Evolutionary conservation across 2,888 invertebrate species (phyloP).

Genomic region (Anorthoa munda): DNA sequence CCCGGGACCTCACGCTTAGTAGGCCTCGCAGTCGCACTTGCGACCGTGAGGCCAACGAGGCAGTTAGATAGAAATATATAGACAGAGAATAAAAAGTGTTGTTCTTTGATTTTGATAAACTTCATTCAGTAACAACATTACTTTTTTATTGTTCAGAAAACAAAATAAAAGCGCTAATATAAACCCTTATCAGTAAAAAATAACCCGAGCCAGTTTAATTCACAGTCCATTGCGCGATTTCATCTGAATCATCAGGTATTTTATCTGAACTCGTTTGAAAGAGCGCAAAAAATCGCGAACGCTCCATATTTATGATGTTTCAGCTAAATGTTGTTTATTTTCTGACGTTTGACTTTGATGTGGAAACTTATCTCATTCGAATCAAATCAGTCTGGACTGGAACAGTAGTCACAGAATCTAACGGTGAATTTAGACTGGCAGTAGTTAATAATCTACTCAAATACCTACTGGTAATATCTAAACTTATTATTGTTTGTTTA

Average conservation of each 20-base stretch:
- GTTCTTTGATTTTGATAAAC: too few relatives aligned
- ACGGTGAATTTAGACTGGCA: constrained; percentile 2
- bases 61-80: too few relatives aligned
- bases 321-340: constrained; percentile 52
- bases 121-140: background rate
- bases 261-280: constrained; percentile 57
- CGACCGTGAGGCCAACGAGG: too few relatives aligned
- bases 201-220: constrained; percentile 42
- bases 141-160: background rate
- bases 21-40: too few relatives aligned
- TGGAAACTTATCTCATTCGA: constrained; percentile 46
- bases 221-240: constrained; percentile 55
- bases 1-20: too few relatives aligned
- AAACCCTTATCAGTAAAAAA: constrained; percentile 34
- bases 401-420: constrained; percentile 23
- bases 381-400: constrained; percentile 51
- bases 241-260: constrained; percentile 47
- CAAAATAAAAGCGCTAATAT: constrained; percentile 18
- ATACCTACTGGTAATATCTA: too few relatives aligned
- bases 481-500: too few relatives aligned
- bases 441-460: background rate
- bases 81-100: too few relatives aligned
- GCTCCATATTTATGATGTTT: constrained; percentile 54
- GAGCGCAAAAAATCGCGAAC: constrained; percentile 56
- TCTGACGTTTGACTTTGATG: constrained; percentile 48